These are phyloP conservation scores for Orchestes rusci DNA, from an alignment of 2,888 invertebrate species.

Conservation along the genomic window DNA sequence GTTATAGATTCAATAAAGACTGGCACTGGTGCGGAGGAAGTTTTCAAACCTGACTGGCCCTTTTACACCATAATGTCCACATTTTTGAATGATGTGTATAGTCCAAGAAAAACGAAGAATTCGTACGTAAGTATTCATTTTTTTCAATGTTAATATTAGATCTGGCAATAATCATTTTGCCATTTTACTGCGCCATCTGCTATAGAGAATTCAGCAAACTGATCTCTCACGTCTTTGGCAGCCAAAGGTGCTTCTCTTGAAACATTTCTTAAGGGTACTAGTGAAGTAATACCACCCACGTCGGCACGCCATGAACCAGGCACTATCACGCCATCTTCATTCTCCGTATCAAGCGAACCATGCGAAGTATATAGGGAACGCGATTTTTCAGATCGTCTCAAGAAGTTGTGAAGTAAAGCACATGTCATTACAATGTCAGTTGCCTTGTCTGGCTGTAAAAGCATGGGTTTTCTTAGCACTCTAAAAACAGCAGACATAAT, in stretches of 20 bases:
- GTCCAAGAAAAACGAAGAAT: conserved; percentile 9
- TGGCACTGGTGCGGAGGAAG: conserved; percentile 3
- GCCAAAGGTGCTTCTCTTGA: not conserved
- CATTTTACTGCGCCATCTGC: conserved; percentile 4
- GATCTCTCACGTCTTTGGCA: not conserved
- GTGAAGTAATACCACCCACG: not conserved
- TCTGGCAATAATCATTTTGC: not conserved
- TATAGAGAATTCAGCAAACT: conserved; percentile 3
- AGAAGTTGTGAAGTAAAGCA: conserved; percentile 14
- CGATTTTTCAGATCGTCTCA: conserved; percentile 1
- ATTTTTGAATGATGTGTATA: conserved; percentile 36
- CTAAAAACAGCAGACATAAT: conserved; percentile 14
- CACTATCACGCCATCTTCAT: conserved; percentile 1
- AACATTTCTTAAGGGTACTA: conserved; percentile 1
- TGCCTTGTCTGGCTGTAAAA: conserved; percentile 15
- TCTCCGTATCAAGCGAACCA: conserved; percentile 7
- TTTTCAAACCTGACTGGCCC: conserved; percentile 44
- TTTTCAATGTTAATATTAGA: not conserved
- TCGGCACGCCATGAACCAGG: conserved; percentile 7
- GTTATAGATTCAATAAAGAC: conserved; percentile 32
- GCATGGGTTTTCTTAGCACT: conserved; percentile 19
- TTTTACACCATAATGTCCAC: conserved; percentile 45
- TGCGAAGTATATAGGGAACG: not conserved
- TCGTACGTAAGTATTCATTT: conserved; percentile 10
- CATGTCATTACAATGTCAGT: conserved; percentile 12